Evolutionary conservation across 2,888 invertebrate species (phyloP).

Genomic region (Herminia tarsipennalis): DNA sequence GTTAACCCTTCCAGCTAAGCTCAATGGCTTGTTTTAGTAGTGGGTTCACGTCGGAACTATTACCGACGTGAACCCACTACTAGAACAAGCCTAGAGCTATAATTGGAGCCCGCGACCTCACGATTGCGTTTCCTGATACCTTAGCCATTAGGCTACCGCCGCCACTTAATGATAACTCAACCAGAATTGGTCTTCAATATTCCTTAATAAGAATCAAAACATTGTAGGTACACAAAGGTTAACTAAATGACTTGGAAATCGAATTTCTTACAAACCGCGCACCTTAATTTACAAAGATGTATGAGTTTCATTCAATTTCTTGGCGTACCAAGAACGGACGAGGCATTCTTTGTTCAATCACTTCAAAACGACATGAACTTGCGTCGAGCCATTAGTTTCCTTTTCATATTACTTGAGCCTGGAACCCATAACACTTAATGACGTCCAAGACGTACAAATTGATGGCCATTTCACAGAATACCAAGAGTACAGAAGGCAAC

Average conservation of each 20-base stretch:
- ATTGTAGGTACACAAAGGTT: slow-evolving; percentile 17
- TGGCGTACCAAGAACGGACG: slow-evolving; percentile 8
- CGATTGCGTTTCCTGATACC: no score
- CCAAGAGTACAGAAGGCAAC: no score
- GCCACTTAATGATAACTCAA: no score
- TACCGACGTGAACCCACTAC: no score
- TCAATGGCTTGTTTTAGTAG: no score
- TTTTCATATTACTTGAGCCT: slow-evolving; percentile 17
- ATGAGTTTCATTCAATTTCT: slow-evolving; percentile 20
- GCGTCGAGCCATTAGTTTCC: slow-evolving; percentile 26
- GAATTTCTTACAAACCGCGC: slow-evolving; percentile 16
- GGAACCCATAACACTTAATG: slow-evolving; percentile 6
- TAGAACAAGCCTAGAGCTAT: no score
- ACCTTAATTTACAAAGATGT: slow-evolving; percentile 21
- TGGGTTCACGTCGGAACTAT: no score
- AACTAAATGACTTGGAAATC: slow-evolving; percentile 14
- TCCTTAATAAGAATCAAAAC: no score
- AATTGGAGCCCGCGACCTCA: no score
- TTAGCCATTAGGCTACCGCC: no score
- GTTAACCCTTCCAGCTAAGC: no score
- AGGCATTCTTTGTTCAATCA: slow-evolving; percentile 16
- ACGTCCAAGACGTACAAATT: slow-evolving; percentile 2
- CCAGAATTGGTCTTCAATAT: no score
- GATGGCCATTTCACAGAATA: slow-evolving; percentile 6
- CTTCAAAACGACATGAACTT: slow-evolving; percentile 18